phyloP scores from a whole-genome alignment of 2,888 invertebrate species.

The Sialis fuliginosa region DNA sequence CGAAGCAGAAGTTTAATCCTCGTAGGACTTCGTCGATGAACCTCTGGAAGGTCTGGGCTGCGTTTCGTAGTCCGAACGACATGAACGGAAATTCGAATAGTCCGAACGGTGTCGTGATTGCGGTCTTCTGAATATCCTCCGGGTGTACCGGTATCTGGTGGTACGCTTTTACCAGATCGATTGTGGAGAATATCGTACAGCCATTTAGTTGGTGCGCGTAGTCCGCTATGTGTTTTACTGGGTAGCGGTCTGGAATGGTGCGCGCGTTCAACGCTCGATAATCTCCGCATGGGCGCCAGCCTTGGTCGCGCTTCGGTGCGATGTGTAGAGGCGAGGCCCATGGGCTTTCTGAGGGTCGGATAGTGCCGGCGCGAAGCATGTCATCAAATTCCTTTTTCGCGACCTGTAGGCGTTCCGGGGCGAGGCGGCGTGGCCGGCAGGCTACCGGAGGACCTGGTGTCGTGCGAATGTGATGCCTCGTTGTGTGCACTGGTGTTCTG shows the following conservation, averaged over 20 bases:
- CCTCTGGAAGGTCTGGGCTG: constrained; percentile 11
- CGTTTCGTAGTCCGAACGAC: constrained; percentile 14
- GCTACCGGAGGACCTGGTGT: constrained; percentile 10
- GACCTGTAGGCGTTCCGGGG: too few relatives aligned
- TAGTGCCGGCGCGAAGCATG: too few relatives aligned
- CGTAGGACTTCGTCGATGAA: neutral
- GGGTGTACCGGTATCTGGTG: constrained; percentile 15
- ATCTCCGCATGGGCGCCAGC: too few relatives aligned
- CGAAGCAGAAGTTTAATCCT: too few relatives aligned
- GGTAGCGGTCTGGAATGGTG: constrained; percentile 11
- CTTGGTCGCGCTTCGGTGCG: too few relatives aligned
- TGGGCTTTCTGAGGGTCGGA: too few relatives aligned
- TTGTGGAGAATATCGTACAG: constrained; percentile 11
- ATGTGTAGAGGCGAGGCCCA: too few relatives aligned
- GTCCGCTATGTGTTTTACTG: constrained; percentile 15
- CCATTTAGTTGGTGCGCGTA: constrained; percentile 9
- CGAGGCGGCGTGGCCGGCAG: constrained; percentile 9
- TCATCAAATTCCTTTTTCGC: too few relatives aligned
- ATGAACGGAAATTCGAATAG: too few relatives aligned
- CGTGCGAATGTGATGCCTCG: constrained; percentile 6
- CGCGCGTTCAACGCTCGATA: too few relatives aligned
- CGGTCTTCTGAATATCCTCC: constrained; percentile 6
- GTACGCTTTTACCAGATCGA: too few relatives aligned
- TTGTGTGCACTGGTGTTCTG: constrained; percentile 1
- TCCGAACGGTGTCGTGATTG: constrained; percentile 11